Evolutionary conservation across 30 jellyfish, hydroid and myxozoan species (phyloP).

Genomic region (Mastigias papua): DNA sequence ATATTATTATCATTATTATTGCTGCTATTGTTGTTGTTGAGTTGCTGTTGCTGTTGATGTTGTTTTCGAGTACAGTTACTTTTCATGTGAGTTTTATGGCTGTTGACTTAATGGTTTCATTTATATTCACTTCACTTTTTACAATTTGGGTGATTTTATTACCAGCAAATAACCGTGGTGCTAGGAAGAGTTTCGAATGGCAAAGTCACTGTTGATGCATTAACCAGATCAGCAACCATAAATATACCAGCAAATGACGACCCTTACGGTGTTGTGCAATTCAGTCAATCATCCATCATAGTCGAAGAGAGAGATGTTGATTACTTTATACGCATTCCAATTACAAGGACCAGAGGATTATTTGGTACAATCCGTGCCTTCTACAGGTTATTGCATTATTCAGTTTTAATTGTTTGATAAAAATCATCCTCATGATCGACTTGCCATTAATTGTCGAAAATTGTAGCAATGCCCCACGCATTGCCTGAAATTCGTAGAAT

Average conservation of each 20-base stretch:
- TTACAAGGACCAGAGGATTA: conserved; percentile 69
- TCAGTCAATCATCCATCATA: conserved; percentile 29
- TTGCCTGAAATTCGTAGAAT: no score
- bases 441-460: no score
- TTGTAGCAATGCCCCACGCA: no score
- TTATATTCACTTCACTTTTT: no score
- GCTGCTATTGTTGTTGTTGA: no score
- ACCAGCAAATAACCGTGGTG: conserved; percentile 26
- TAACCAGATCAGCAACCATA: conserved; percentile 40
- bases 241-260: conserved; percentile 79
- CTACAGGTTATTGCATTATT: conserved; percentile 68
- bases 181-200: conserved; percentile 49
- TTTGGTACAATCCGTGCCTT: conserved; percentile 68
- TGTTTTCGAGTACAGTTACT: no score
- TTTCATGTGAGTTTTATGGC: no score
- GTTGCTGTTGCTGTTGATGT: no score
- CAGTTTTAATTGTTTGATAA: no score
- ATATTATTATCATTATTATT: no score
- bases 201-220: conserved; percentile 67
- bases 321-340: conserved; percentile 34
- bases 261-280: conserved; percentile 87
- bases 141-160: not conserved
- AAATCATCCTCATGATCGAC: no score
- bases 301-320: conserved; percentile 61
- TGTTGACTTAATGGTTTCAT: no score